These are phyloP conservation scores for Recurvirostra avosetta DNA, from an alignment of 2,113 vertebrate species.

Conservation along the genomic window DNA sequence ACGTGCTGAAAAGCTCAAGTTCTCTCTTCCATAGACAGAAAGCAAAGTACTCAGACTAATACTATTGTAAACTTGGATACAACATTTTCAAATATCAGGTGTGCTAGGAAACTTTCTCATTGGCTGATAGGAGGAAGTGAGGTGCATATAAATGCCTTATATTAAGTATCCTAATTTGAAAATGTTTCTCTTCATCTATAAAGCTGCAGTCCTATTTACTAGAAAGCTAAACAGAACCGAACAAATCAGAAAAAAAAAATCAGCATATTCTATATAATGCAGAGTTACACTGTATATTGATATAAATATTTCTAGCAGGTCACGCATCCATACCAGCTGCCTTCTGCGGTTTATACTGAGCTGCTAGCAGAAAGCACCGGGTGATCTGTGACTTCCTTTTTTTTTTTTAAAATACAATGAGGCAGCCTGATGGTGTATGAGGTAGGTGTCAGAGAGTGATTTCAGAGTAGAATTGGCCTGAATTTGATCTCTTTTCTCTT, in stretches of 20 bases:
- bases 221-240: not conserved
- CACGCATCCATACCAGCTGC: not conserved
- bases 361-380: conserved; percentile 16
- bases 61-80: not conserved
- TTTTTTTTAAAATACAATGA: not conserved
- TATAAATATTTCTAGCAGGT: conserved; percentile 1
- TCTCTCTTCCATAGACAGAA: not conserved
- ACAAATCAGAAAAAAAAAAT: not conserved
- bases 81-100: not conserved
- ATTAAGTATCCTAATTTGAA: not conserved
- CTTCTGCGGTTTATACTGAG: not conserved
- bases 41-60: conserved; percentile 19
- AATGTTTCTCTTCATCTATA: not conserved
- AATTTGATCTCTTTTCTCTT: not conserved
- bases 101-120: not conserved
- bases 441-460: conserved; percentile 26
- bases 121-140: not conserved
- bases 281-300: not conserved
- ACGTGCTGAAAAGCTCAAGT: not conserved
- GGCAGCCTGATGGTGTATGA: conserved; percentile 14
- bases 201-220: not conserved
- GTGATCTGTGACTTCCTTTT: not conserved
- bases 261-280: not conserved
- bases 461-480: not conserved
- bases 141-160: not conserved